A percentile compares a stretch with the other conserved stretches of the same genome.
Evolutionary conservation across 2,888 invertebrate species (phyloP).

Genomic region (Ophion costatus): DNA sequence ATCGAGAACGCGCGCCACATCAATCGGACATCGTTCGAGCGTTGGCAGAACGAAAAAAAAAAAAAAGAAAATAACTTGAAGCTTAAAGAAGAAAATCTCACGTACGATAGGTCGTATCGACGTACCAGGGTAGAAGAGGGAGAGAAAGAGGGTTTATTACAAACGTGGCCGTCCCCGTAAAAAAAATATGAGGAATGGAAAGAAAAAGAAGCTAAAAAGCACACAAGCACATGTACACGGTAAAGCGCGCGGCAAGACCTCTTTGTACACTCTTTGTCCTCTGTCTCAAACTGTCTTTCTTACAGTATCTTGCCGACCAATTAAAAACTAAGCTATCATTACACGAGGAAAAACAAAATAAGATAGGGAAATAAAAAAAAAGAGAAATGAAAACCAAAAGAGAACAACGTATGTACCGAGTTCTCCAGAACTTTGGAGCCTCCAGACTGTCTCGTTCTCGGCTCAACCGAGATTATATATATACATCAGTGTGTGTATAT

Average conservation of each 20-base stretch:
- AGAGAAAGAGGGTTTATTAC: conserved; percentile 57
- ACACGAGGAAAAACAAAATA: conserved; percentile 66
- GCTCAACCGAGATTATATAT: conserved; percentile 37
- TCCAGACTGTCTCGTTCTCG: conserved; percentile 54
- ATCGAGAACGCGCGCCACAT: background rate
- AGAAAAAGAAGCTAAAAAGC: conserved; percentile 28
- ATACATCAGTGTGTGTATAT: background rate
- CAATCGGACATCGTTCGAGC: background rate
- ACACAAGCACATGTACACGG: conserved; percentile 31
- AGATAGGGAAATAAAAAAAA: conserved; percentile 23
- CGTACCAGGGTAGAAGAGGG: conserved; percentile 66
- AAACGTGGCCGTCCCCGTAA: conserved; percentile 61
- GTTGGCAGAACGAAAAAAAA: conserved; percentile 7
- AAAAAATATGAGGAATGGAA: conserved; percentile 44
- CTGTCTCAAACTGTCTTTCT: conserved; percentile 66
- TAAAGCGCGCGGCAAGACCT: conserved; percentile 62
- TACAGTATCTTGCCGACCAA: conserved; percentile 74
- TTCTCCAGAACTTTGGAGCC: conserved; percentile 51
- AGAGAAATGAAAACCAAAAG: conserved; percentile 17
- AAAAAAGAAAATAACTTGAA: background rate
- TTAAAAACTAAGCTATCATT: conserved; percentile 74
- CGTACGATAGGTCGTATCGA: conserved; percentile 62
- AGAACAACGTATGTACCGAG: conserved; percentile 46
- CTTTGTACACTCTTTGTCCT: conserved; percentile 65
- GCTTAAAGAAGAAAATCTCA: conserved; percentile 26